These are phyloP conservation scores for Anoplolepis gracilipes DNA, from an alignment of 1,140 invertebrate species.

Conservation along the genomic window DNA sequence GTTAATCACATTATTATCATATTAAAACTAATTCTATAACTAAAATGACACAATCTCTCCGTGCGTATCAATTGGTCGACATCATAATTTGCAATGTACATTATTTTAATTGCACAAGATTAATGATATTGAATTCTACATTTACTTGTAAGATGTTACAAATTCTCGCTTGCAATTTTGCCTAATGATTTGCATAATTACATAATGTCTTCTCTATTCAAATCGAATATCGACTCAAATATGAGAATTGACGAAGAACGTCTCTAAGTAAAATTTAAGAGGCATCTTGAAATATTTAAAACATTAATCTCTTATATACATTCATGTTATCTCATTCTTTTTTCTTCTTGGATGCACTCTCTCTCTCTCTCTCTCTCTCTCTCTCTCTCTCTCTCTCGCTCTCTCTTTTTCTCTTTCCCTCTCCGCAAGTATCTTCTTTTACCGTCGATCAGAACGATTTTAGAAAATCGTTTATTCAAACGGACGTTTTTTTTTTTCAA, in stretches of 20 bases:
- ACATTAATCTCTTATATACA: background rate
- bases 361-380: too few species aligned
- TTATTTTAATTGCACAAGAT: slow-evolving; percentile 23
- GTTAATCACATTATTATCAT: background rate
- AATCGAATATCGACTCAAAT: background rate
- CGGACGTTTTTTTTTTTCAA: background rate
- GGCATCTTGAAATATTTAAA: background rate
- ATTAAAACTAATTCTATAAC: background rate
- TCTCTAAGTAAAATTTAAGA: background rate
- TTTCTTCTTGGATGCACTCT: background rate
- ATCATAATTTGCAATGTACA: background rate
- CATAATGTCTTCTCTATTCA: background rate
- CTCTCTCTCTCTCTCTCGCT: too few species aligned
- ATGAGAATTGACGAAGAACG: background rate
- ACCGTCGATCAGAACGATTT: background rate
- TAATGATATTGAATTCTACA: background rate
- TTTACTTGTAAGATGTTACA: background rate
- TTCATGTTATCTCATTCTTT: background rate
- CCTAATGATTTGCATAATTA: background rate
- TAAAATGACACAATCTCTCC: background rate
- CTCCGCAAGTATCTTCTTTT: background rate
- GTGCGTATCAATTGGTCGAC: background rate
- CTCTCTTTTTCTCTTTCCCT: too few species aligned
- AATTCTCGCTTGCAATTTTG: background rate
- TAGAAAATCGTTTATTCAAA: background rate